A percentile compares a stretch with the other conserved stretches of the same genome.
phyloP scores from a whole-genome alignment of 1,140 invertebrate species.

The Aphaenogaster ashmeadi region DNA sequence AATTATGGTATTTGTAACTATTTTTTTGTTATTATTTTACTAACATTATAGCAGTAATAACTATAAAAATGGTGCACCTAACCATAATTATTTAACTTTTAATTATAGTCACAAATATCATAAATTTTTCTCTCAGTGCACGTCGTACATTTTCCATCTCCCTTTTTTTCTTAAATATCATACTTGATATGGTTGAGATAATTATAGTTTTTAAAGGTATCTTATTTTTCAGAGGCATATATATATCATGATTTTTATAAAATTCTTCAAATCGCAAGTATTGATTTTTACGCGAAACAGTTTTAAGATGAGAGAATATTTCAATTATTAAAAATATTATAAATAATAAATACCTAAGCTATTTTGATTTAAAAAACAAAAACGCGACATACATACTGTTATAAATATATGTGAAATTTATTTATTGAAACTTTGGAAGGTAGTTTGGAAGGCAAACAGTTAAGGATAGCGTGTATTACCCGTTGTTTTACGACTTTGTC shows the following conservation, averaged over 20 bases:
- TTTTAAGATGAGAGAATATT: neutral
- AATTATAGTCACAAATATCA: too few relatives aligned
- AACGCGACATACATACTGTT: neutral
- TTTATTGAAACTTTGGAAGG: neutral
- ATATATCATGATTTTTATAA: neutral
- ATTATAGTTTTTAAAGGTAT: neutral
- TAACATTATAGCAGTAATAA: too few relatives aligned
- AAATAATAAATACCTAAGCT: neutral
- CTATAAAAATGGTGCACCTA: too few relatives aligned
- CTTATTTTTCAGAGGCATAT: neutral
- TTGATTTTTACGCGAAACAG: neutral
- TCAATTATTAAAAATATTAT: neutral
- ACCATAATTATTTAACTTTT: too few relatives aligned
- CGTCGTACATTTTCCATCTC: neutral
- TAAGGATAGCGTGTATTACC: conserved; percentile 2
- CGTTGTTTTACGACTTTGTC: conserved; percentile 42
- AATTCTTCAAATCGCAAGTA: neutral
- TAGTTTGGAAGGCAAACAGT: neutral
- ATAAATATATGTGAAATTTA: neutral
- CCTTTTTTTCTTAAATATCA: neutral
- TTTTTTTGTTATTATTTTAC: too few relatives aligned
- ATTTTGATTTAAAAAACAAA: neutral
- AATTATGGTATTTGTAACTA: too few relatives aligned
- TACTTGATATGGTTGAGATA: neutral
- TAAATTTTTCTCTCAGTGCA: too few relatives aligned